These are phyloP conservation scores for Halcyon senegalensis DNA, from an alignment of 2,113 vertebrate species.

Conservation along the genomic window DNA sequence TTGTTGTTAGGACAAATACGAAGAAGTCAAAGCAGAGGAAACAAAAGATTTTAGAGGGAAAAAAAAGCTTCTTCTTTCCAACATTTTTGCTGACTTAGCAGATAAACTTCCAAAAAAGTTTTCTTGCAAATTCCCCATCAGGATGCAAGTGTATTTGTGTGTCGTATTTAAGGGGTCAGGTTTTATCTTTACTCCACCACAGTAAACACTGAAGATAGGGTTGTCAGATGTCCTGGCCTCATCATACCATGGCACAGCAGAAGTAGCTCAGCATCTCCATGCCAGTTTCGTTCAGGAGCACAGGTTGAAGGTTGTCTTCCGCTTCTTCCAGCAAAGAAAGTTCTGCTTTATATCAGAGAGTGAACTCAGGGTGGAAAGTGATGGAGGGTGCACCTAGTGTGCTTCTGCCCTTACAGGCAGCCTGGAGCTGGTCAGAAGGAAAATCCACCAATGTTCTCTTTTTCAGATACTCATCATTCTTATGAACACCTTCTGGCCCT, in stretches of 20 bases:
- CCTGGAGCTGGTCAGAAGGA: neutral
- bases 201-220: neutral
- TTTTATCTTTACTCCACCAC: neutral
- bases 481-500: neutral
- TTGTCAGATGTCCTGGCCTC: neutral
- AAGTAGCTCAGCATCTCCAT: neutral
- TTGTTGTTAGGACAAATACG: neutral
- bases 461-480: neutral
- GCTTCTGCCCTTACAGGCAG: neutral
- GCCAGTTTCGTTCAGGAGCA: rapidly evolving
- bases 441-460: neutral
- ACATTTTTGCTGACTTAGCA: neutral
- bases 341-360: neutral
- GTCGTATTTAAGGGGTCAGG: neutral
- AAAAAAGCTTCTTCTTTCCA: neutral
- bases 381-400: neutral
- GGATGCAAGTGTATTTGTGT: neutral
- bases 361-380: rapidly evolving
- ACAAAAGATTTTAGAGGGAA: neutral
- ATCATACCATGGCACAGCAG: neutral
- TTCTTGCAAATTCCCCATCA: neutral
- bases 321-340: neutral
- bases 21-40: neutral
- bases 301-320: neutral
- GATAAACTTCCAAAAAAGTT: neutral